phyloP scores from a whole-genome alignment of 2,888 invertebrate genomes.

The Drosophila robusta region DNA sequence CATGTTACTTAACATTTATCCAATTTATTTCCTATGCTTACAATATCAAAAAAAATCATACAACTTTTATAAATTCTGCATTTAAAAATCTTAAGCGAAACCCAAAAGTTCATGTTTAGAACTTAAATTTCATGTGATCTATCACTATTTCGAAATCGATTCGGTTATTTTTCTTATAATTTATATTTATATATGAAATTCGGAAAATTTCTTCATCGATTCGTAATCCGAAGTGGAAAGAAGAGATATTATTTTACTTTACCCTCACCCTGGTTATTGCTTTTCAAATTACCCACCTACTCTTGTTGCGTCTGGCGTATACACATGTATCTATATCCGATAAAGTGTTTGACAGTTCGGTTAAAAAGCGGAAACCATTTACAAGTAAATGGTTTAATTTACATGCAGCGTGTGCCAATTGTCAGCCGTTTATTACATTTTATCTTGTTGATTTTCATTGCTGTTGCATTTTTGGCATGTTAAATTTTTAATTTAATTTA shows the following conservation, averaged over 20 bases:
- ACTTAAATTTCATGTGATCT: no score
- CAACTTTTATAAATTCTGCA: no score
- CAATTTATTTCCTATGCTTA: background rate
- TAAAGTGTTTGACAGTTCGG: conserved; percentile 60
- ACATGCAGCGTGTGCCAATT: conserved; percentile 76
- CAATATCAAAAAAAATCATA: no score
- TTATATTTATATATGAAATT: no score
- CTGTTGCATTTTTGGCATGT: conserved; percentile 75
- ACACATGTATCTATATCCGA: conserved; percentile 32
- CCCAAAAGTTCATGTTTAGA: no score
- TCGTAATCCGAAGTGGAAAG: no score
- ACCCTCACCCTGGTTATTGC: no score
- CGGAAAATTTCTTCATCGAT: no score
- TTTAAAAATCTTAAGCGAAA: no score
- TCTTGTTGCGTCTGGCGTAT: background rate
- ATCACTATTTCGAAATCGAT: no score
- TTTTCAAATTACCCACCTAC: background rate
- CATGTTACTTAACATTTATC: background rate
- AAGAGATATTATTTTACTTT: no score
- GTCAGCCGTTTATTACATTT: conserved; percentile 78
- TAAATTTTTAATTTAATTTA: conserved; percentile 83
- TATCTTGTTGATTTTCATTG: conserved; percentile 78
- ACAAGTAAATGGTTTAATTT: conserved; percentile 70
- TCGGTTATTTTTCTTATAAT: no score
- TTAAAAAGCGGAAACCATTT: conserved; percentile 47